These are phyloP conservation scores for Xestia rhomboidea DNA, from an alignment of 2,888 invertebrate species.

Conservation along the genomic window DNA sequence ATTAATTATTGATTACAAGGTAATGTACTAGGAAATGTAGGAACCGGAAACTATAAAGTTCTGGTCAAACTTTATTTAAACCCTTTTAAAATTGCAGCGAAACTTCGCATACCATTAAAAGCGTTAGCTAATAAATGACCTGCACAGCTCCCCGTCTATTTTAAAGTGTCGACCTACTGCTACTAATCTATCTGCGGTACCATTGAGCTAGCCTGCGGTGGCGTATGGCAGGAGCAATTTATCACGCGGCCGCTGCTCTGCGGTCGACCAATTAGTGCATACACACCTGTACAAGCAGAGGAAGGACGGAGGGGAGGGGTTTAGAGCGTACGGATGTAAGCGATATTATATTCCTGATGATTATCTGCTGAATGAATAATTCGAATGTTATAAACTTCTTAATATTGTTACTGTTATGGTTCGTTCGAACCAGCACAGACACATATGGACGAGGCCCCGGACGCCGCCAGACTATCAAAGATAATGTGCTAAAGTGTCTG, in stretches of 20 bases:
- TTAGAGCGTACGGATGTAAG: neutral
- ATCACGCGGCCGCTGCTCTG: conserved; percentile 63
- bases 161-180: conserved; percentile 4
- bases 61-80: neutral
- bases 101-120: neutral
- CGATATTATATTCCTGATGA: conserved; percentile 8
- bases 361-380: neutral
- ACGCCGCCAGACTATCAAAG: neutral
- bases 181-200: conserved; percentile 43
- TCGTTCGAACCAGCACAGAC: neutral
- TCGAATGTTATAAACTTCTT: neutral
- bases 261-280: conserved; percentile 68
- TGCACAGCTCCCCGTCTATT: neutral
- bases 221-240: conserved; percentile 59
- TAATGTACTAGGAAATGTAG: neutral
- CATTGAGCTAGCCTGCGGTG: conserved; percentile 56
- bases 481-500: neutral
- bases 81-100: too few species aligned
- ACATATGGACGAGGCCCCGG: neutral
- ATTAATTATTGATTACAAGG: neutral
- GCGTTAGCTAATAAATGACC: neutral
- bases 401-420: neutral
- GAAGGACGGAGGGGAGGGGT: neutral
- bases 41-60: neutral
- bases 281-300: conserved; percentile 29